Evolutionary conservation across 2,113 vertebrate genomes (phyloP).

Genomic region (Chloropsis hardwickii): DNA sequence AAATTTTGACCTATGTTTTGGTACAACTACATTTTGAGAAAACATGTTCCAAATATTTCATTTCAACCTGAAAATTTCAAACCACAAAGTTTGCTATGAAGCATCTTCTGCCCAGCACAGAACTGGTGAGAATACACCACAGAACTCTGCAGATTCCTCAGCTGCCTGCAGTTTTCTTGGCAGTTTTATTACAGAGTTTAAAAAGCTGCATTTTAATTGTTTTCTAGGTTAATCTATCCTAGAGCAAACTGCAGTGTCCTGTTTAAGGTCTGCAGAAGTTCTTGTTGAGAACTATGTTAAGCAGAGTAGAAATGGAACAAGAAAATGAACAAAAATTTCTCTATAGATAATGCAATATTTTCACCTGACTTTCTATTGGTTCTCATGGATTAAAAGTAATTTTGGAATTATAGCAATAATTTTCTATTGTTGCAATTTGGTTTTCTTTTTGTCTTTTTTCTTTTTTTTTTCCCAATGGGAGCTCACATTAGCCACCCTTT

Average conservation of each 20-base stretch:
- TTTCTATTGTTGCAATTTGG: neutral
- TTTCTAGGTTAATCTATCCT: neutral
- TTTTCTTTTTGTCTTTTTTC: neutral
- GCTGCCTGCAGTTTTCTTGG: neutral
- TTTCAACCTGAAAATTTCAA: neutral
- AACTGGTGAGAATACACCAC: fast-evolving
- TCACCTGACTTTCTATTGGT: neutral
- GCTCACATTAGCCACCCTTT: neutral
- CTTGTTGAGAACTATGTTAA: neutral
- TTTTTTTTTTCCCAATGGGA: neutral
- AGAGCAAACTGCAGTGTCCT: neutral
- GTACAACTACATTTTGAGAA: neutral
- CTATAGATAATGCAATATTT: neutral
- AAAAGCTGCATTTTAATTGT: neutral
- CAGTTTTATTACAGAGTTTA: neutral
- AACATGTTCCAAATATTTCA: neutral
- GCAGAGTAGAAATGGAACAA: neutral
- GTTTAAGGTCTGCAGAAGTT: neutral
- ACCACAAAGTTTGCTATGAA: neutral
- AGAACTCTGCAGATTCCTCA: neutral
- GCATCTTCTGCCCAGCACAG: neutral
- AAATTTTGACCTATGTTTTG: neutral
- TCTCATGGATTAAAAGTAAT: neutral
- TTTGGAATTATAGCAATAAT: neutral
- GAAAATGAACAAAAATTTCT: neutral